These are phyloP conservation scores for Acanthosepion esculentum DNA, from an alignment of 2,888 invertebrate species.

Conservation along the genomic window DNA sequence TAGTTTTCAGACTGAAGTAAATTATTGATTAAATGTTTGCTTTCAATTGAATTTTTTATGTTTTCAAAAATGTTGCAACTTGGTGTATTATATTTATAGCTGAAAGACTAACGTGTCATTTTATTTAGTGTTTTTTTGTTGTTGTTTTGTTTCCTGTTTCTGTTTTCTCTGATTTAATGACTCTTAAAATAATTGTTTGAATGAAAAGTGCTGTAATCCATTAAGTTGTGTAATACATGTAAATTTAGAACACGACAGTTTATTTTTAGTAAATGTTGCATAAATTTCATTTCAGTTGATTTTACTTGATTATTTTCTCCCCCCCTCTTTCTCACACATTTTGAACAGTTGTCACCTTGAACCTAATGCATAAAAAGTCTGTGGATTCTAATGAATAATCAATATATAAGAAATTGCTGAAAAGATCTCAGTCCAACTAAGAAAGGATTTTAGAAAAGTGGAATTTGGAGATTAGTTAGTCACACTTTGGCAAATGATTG, in stretches of 20 bases:
- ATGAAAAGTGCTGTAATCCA: background rate
- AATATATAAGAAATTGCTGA: background rate
- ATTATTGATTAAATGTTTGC: background rate
- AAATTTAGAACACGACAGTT: background rate
- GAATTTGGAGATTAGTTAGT: too few species aligned
- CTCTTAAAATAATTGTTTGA: slow-evolving; percentile 21
- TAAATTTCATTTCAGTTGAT: background rate
- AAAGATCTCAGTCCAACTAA: too few species aligned
- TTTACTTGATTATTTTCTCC: background rate
- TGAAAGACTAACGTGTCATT: background rate
- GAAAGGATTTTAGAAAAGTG: too few species aligned
- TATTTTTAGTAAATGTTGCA: background rate
- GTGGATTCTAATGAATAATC: too few species aligned
- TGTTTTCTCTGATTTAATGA: background rate
- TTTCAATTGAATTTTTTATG: background rate
- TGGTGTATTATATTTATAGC: background rate
- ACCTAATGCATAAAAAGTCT: background rate
- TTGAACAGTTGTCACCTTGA: background rate
- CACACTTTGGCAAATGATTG: too few species aligned
- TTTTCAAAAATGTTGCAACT: background rate
- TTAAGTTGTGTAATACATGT: background rate
- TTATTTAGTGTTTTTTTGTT: background rate
- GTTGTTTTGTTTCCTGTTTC: background rate
- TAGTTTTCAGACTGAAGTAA: too few species aligned
- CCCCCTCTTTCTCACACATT: background rate